Conservation (phyloP, 1,140 invertebrate genomes). For the Metopolophium dirhodum region DNA sequence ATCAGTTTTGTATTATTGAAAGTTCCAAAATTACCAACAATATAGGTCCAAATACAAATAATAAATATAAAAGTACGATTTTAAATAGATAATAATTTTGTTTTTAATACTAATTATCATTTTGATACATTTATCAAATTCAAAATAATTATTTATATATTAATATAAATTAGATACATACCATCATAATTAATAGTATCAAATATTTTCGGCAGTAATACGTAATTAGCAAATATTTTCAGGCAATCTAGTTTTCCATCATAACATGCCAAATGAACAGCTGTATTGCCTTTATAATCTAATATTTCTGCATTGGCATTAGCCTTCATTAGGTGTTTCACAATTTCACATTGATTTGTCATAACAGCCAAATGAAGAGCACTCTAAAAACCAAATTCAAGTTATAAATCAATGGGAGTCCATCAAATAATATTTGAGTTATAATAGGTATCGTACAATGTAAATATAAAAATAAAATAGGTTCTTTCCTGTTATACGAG, state of each 20-base stretch:
- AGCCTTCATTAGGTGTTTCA: slow-evolving; percentile 38
- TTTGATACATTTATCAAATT: neutral
- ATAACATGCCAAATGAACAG: slow-evolving; percentile 56
- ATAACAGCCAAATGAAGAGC: slow-evolving; percentile 56
- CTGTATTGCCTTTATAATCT: slow-evolving; percentile 55
- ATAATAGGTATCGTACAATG: neutral
- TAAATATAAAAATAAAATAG: neutral
- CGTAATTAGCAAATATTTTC: slow-evolving; percentile 30
- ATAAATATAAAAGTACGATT: too few species aligned
- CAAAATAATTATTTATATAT: neutral
- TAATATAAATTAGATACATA: slow-evolving; percentile 3
- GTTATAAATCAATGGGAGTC: neutral
- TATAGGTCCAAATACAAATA: too few species aligned
- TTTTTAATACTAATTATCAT: too few species aligned
- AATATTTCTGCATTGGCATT: slow-evolving; percentile 46
- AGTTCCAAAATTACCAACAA: too few species aligned
- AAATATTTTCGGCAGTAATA: slow-evolving; percentile 43
- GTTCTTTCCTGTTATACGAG: too few species aligned
- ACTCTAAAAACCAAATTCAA: slow-evolving; percentile 45
- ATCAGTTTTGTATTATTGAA: too few species aligned
- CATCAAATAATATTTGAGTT: neutral
- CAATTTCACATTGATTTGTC: slow-evolving; percentile 53
- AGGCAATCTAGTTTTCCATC: slow-evolving; percentile 30
- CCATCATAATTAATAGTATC: slow-evolving; percentile 49
- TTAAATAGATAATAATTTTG: too few species aligned